These are phyloP conservation scores for Gallinago media DNA, from an alignment of 2,113 vertebrate genomes.

Conservation along the genomic window DNA sequence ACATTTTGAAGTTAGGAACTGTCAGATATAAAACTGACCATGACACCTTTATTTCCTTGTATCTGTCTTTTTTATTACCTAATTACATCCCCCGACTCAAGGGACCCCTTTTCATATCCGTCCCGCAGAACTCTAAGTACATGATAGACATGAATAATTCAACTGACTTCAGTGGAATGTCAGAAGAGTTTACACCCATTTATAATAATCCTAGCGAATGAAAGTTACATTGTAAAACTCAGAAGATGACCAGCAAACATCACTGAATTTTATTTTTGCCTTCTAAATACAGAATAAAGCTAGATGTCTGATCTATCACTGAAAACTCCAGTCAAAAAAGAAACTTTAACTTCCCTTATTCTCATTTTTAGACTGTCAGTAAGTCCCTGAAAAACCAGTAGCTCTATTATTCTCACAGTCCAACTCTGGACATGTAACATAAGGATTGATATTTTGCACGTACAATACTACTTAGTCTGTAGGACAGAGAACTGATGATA, in stretches of 20 bases:
- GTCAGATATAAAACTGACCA: neutral
- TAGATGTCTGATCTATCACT: neutral
- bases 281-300: neutral
- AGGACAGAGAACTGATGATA: neutral
- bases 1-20: neutral
- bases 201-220: neutral
- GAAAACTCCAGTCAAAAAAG: neutral
- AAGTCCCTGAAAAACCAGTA: neutral
- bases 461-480: neutral
- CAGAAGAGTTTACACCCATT: neutral
- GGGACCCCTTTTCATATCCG: neutral
- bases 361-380: neutral
- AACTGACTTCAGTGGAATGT: neutral
- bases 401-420: neutral
- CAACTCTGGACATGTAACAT: neutral
- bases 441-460: neutral
- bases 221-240: neutral
- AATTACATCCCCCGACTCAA: neutral
- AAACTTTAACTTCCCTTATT: neutral
- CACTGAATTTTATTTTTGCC: neutral
- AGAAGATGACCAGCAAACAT: neutral
- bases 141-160: slow-evolving; percentile 15
- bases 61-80: neutral
- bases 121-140: neutral
- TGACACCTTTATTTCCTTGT: neutral